Percentiles rank a stretch among this genome's conserved stretches.
These are phyloP conservation scores for Hippoglossus hippoglossus DNA, from an alignment of 2,797 vertebrate species.

Conservation along the genomic window DNA sequence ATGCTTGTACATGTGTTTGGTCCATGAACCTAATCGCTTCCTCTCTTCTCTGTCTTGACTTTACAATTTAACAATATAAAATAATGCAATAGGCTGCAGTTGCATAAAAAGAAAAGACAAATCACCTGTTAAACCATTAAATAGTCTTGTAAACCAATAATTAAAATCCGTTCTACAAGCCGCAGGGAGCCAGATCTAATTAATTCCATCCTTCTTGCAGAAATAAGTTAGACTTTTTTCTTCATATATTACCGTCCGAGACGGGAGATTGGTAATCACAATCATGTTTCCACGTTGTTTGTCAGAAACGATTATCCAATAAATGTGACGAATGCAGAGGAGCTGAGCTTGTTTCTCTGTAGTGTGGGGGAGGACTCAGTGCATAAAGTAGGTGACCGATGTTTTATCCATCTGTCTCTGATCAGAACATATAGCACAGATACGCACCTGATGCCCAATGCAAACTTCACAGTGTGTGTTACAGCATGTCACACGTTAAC, in stretches of 20 bases:
- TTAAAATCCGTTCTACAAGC: slow-evolving; percentile 1
- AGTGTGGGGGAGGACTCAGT: neutral
- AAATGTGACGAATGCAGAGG: slow-evolving; percentile 11
- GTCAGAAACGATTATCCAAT: slow-evolving; percentile 4
- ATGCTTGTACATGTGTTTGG: no score
- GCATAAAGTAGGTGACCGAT: neutral
- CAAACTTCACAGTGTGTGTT: slow-evolving; percentile 6
- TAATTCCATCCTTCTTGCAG: slow-evolving; percentile 2
- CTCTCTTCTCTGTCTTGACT: no score
- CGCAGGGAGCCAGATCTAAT: slow-evolving; percentile 3
- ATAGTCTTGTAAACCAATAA: no score
- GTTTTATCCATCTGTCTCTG: slow-evolving; percentile 36
- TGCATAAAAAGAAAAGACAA: neutral
- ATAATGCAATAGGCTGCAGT: no score
- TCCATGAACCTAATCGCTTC: no score
- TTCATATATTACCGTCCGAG: neutral
- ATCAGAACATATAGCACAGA: neutral
- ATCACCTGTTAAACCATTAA: no score
- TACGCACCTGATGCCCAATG: slow-evolving; percentile 30
- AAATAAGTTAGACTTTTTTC: neutral
- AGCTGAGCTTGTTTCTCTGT: neutral
- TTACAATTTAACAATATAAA: no score
- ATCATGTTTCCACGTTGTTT: slow-evolving; percentile 6
- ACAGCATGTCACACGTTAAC: neutral
- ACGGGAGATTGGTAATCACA: neutral